These are phyloP conservation scores for Cheilosia pagana DNA, from an alignment of 2,888 invertebrate genomes.

Conservation along the genomic window DNA sequence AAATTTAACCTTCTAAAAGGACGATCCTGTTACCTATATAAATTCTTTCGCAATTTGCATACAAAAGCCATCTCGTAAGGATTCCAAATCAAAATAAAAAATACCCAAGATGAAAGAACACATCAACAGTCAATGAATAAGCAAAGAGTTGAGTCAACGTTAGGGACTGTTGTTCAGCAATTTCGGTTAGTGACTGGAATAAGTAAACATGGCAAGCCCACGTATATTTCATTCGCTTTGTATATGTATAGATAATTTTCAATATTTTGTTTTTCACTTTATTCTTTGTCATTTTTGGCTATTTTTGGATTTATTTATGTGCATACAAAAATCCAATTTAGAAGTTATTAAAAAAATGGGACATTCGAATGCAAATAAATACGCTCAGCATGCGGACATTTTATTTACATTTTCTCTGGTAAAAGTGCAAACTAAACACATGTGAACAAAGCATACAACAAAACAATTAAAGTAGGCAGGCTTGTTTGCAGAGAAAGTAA, in stretches of 20 bases:
- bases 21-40: not conserved
- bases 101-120: slow-evolving; percentile 12
- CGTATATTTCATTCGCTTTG: slow-evolving; percentile 10
- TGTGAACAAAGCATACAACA: too few relatives aligned
- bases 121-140: slow-evolving; percentile 7
- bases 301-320: not conserved
- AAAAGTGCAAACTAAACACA: too few relatives aligned
- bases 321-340: too few relatives aligned
- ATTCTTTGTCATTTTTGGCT: not conserved
- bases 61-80: not conserved
- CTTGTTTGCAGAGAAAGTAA: too few relatives aligned
- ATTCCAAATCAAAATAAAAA: not conserved
- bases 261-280: slow-evolving; percentile 3
- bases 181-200: slow-evolving; percentile 11
- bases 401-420: too few relatives aligned
- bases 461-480: too few relatives aligned
- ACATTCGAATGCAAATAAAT: not conserved
- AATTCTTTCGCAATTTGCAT: slow-evolving; percentile 7
- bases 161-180: not conserved
- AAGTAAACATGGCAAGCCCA: slow-evolving; percentile 12
- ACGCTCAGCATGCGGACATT: too few relatives aligned
- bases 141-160: slow-evolving; percentile 22
- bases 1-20: too few relatives aligned
- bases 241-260: not conserved
- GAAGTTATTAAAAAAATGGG: too few relatives aligned